phyloP scores from a whole-genome alignment of 2,888 invertebrate genomes.

The Meganola albula region DNA sequence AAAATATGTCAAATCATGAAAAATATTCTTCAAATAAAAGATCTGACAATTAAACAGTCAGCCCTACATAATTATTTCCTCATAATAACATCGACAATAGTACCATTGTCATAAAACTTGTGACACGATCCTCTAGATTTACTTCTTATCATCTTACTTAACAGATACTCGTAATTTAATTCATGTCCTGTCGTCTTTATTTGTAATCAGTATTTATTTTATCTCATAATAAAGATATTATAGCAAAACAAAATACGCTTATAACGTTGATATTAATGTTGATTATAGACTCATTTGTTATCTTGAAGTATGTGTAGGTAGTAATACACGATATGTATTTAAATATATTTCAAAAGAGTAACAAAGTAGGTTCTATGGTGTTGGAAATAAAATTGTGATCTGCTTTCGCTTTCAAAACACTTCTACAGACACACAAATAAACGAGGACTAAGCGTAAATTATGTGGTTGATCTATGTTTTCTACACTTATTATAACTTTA shows the following conservation, averaged over 20 bases:
- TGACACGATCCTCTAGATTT: no score
- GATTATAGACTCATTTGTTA: constrained; percentile 27
- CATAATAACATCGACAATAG: no score
- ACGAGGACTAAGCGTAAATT: no score
- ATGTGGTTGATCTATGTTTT: no score
- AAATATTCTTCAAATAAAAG: no score
- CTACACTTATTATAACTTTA: no score
- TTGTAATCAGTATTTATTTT: constrained; percentile 38
- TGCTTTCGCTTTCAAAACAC: constrained; percentile 44
- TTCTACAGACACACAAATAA: no score
- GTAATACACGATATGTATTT: constrained; percentile 23
- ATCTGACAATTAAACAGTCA: no score
- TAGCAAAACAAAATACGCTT: constrained; percentile 51
- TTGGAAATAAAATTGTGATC: constrained; percentile 39
- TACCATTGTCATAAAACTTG: no score
- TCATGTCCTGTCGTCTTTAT: constrained; percentile 21
- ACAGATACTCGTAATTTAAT: constrained; percentile 15
- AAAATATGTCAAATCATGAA: no score
- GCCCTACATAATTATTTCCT: no score
- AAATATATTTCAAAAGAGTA: constrained; percentile 20
- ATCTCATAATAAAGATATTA: constrained; percentile 26
- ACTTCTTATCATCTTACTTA: no score
- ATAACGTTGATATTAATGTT: constrained; percentile 33
- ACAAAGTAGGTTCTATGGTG: constrained; percentile 27
- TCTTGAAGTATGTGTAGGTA: constrained; percentile 24